phyloP scores from a whole-genome alignment of 2,888 invertebrate genomes.

The Julus scandinavius region DNA sequence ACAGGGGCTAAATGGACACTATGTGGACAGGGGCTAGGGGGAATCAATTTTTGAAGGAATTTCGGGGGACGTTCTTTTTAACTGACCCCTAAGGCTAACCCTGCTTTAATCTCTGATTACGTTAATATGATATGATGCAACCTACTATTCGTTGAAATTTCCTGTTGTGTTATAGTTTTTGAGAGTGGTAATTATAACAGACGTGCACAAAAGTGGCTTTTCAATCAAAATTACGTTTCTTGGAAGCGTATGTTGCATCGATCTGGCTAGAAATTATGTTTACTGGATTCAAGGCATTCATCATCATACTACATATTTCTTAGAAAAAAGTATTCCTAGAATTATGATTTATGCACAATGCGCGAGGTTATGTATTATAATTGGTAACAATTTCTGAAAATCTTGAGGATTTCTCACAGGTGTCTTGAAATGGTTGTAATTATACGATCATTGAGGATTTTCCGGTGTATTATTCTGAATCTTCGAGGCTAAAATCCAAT shows the following conservation, averaged over 20 bases:
- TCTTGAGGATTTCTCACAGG: background rate
- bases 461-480: slow-evolving; percentile 3
- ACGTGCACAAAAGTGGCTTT: slow-evolving; percentile 27
- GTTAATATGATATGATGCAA: too few relatives aligned
- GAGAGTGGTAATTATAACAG: slow-evolving; percentile 25
- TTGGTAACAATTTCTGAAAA: slow-evolving; percentile 18
- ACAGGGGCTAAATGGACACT: too few relatives aligned
- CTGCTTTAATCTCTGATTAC: too few relatives aligned
- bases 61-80: too few relatives aligned
- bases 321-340: background rate
- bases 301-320: background rate
- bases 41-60: too few relatives aligned
- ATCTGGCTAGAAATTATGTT: background rate
- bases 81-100: too few relatives aligned
- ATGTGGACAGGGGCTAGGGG: too few relatives aligned
- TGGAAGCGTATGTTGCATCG: background rate
- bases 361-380: background rate
- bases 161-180: background rate
- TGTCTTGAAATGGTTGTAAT: background rate
- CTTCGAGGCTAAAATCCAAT: background rate
- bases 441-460: slow-evolving; percentile 14
- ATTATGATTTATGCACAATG: slow-evolving; percentile 27
- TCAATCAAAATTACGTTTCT: background rate
- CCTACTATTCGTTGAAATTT: background rate
- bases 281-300: background rate